Conservation (phyloP, 2,797 vertebrate species). For the Lateolabrax maculatus region DNA sequence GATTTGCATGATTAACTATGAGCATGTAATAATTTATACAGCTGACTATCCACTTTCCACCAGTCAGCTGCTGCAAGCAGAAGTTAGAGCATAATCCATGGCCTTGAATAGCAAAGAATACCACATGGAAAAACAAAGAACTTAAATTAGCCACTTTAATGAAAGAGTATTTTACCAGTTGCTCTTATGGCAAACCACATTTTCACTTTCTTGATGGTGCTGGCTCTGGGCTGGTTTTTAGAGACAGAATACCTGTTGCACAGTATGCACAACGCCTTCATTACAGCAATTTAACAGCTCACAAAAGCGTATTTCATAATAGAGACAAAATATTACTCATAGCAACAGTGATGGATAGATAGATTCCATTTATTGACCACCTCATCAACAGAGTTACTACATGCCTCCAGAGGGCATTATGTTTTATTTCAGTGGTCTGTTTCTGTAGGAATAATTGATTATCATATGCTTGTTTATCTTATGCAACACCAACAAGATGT, state of each 20-base stretch:
- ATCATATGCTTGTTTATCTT: slow-evolving; percentile 11
- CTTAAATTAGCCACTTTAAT: background rate
- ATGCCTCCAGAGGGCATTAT: background rate
- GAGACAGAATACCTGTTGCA: slow-evolving; percentile 41
- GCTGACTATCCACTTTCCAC: background rate
- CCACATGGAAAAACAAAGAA: background rate
- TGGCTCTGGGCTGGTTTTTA: background rate
- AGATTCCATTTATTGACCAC: background rate
- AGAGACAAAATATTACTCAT: background rate
- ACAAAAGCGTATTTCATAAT: background rate
- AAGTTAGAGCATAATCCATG: slow-evolving; percentile 8
- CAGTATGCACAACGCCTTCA: background rate
- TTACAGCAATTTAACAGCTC: background rate
- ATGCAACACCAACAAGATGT: slow-evolving; percentile 13
- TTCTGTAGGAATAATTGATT: slow-evolving; percentile 1
- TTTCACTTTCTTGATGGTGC: background rate
- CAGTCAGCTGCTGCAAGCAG: background rate
- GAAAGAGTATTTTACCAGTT: background rate
- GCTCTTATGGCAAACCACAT: background rate
- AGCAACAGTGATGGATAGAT: slow-evolving; percentile 7
- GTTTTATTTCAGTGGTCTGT: background rate
- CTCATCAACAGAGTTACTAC: background rate
- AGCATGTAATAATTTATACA: background rate
- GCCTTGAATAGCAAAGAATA: background rate
- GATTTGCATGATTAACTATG: slow-evolving; percentile 15